Conservation (phyloP, 1,140 invertebrate species). For the Cotesia chilonis region DNA sequence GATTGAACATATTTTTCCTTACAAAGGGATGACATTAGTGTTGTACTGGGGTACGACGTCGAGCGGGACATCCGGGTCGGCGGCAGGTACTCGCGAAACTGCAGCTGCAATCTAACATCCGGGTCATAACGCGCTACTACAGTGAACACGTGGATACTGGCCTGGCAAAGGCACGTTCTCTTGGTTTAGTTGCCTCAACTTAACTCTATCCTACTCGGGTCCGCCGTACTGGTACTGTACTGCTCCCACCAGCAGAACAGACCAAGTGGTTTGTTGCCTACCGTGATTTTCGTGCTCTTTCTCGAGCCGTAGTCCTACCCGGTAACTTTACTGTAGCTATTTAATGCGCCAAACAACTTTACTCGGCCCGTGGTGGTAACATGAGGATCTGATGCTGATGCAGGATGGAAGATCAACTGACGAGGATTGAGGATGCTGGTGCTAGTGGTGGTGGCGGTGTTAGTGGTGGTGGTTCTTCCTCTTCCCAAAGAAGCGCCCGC, state of each 20-base stretch:
- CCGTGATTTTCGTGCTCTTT: conserved; percentile 35
- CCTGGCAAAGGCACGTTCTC: conserved; percentile 60
- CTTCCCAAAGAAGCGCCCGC: too few species aligned
- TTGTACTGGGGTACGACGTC: conserved; percentile 54
- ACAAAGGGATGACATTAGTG: conserved; percentile 63
- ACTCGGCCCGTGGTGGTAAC: too few species aligned
- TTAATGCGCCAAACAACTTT: too few species aligned
- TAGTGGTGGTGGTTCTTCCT: too few species aligned
- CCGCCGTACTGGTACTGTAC: too few species aligned
- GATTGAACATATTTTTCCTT: conserved; percentile 66
- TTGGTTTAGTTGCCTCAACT: conserved; percentile 45
- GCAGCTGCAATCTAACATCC: conserved; percentile 67
- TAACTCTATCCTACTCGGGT: conserved; percentile 45
- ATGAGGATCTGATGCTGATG: too few species aligned
- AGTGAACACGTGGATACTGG: conserved; percentile 67
- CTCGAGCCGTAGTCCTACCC: too few species aligned
- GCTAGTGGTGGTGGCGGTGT: too few species aligned
- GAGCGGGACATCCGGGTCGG: conserved; percentile 63
- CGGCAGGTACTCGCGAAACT: conserved; percentile 65
- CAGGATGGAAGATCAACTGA: too few species aligned
- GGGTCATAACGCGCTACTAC: conserved; percentile 68
- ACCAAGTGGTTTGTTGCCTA: conserved; percentile 10
- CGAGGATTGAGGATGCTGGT: too few species aligned
- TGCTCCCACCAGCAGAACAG: conserved; percentile 36
- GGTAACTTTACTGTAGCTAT: too few species aligned